Evolutionary conservation across 1,140 invertebrate genomes (phyloP).

Genomic region (Halesus radiatus): DNA sequence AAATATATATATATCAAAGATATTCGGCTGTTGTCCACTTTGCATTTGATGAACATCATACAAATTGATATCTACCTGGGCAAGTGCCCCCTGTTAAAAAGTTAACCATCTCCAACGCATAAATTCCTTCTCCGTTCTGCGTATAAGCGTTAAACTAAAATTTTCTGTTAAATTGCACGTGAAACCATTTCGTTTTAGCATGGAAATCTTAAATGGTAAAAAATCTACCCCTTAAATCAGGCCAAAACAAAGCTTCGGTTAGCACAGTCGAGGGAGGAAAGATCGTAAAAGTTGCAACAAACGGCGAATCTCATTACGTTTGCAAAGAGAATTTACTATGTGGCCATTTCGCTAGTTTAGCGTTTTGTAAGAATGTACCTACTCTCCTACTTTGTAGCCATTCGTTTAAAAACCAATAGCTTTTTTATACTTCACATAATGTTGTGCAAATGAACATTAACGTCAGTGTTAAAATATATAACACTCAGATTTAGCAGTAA

Average conservation of each 20-base stretch:
- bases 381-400: too few relatives aligned
- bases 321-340: constrained; percentile 36
- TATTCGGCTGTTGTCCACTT: too few relatives aligned
- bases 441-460: too few relatives aligned
- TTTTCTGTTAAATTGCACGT: constrained; percentile 57
- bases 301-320: constrained; percentile 52
- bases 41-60: too few relatives aligned
- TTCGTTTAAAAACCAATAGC: too few relatives aligned
- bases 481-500: too few relatives aligned
- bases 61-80: too few relatives aligned
- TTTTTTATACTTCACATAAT: too few relatives aligned
- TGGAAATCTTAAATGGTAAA: constrained; percentile 55
- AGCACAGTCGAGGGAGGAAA: constrained; percentile 43
- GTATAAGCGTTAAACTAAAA: constrained; percentile 46
- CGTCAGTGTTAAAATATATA: too few relatives aligned
- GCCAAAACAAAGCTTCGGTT: constrained; percentile 50
- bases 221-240: constrained; percentile 43
- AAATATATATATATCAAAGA: too few relatives aligned
- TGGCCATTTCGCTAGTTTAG: constrained; percentile 35
- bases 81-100: too few relatives aligned
- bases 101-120: neutral
- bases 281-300: constrained; percentile 53
- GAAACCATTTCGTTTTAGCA: constrained; percentile 53
- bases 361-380: neutral
- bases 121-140: constrained; percentile 24